Conservation (phyloP, 2,113 vertebrate species). For the Galeopterus variegatus region DNA sequence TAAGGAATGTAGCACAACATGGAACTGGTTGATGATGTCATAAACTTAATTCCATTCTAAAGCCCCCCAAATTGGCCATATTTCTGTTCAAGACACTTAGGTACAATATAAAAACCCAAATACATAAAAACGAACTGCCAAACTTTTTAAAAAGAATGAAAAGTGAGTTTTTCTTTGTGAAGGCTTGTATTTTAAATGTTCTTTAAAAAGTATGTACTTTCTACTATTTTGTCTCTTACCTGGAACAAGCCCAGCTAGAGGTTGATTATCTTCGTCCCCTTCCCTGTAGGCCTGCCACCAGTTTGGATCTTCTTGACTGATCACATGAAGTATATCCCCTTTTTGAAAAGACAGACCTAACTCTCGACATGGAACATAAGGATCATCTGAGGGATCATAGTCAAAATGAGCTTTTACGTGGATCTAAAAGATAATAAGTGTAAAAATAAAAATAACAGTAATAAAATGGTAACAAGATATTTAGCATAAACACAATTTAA, state of each 20-base stretch:
- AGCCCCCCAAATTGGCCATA: not conserved
- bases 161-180: not conserved
- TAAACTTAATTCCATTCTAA: conserved; percentile 7
- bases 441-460: conserved; percentile 35
- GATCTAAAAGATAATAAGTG: conserved; percentile 89
- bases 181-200: not conserved
- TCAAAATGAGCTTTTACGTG: conserved; percentile 97
- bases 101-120: not conserved
- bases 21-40: not conserved
- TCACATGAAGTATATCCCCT: conserved; percentile 97
- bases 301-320: conserved; percentile 98
- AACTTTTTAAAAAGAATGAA: conserved; percentile 18
- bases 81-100: conserved; percentile 23
- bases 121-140: conserved; percentile 22
- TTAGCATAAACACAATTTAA: conserved; percentile 21
- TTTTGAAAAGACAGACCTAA: conserved; percentile 97
- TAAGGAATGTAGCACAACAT: not conserved
- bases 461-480: conserved; percentile 53
- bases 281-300: conserved; percentile 99
- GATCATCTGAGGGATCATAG: conserved; percentile 98
- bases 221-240: conserved; percentile 87
- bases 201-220: conserved; percentile 35
- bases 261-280: conserved; percentile 97
- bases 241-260: conserved; percentile 97
- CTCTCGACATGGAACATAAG: conserved; percentile 97